These are phyloP conservation scores for Melanostoma scalare DNA, from an alignment of 2,888 invertebrate species.

Conservation along the genomic window DNA sequence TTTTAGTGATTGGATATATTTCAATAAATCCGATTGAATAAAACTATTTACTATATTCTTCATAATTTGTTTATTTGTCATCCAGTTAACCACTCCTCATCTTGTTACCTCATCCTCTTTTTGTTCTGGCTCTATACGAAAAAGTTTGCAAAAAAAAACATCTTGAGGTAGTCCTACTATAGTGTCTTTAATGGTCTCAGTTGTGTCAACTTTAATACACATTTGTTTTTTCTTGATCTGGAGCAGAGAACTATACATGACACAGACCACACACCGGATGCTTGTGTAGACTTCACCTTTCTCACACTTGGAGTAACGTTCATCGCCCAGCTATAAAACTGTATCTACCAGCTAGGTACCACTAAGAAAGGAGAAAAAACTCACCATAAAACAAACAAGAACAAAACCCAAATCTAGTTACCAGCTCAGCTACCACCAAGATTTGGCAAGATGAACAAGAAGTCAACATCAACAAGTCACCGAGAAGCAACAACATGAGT, in stretches of 20 bases:
- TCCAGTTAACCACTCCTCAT: too few species aligned
- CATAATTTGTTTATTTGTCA: too few species aligned
- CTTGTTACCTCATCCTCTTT: too few species aligned
- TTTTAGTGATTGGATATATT: too few species aligned
- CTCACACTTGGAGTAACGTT: constrained; percentile 55
- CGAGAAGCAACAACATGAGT: constrained; percentile 30
- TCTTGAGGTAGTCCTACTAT: too few species aligned
- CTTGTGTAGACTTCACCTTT: constrained; percentile 57
- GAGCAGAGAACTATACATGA: neutral
- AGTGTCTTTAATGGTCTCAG: too few species aligned
- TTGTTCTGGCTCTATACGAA: too few species aligned
- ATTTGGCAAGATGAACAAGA: constrained; percentile 66
- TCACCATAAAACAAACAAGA: constrained; percentile 48
- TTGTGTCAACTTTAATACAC: too few species aligned
- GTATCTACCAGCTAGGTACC: constrained; percentile 11
- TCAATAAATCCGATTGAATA: too few species aligned
- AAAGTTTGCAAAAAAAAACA: too few species aligned
- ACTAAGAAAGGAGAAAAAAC: constrained; percentile 21
- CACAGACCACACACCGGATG: constrained; percentile 67
- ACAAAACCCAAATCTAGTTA: constrained; percentile 49
- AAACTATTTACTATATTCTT: too few species aligned
- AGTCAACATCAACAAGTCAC: constrained; percentile 42
- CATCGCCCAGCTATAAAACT: constrained; percentile 53
- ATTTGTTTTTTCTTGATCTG: too few species aligned
- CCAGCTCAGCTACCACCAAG: constrained; percentile 43